Evolutionary conservation across 2,888 invertebrate species (phyloP), one percentile per base, ranked within the genome.

Genomic region (Nomada lathburiana): DNA sequence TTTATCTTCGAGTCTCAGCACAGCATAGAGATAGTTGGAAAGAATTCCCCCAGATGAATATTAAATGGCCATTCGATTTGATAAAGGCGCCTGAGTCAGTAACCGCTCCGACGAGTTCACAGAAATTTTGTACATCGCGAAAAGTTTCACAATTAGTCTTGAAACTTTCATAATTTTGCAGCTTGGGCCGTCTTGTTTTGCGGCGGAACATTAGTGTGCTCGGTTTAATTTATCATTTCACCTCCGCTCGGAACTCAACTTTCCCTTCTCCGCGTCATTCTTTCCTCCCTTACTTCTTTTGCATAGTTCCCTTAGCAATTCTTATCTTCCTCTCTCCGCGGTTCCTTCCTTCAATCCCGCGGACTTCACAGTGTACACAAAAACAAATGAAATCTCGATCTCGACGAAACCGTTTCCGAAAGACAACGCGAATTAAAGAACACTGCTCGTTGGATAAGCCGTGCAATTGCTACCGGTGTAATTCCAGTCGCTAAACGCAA

Each of bases 61-160:
- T 53, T 52, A 52, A 71, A 63, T 11, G 36, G 73, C 68, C 76
- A 70, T 86, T 80, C 70, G 74, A 76, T 68, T 76, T 53, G 62
- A 68, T 70, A 72, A 79, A 73, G 72, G 63, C 47, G 60, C 13
- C 26, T 44, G 44, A 62, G 76, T 67, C 68, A 73, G 29, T 75
- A 69, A 65, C 26, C 60, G 74, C 67, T 64, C 20, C 47, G 70
- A 53, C 75, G 69, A 75, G 75, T 80, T 81, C 60, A 44, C 65
- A 69, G 89, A 88, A 91, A 90, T 91, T 91, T 89, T 90, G 89
- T 89, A 86, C 89, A 89, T 90, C 88, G 85, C 86, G 85, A 79
- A 90, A 92, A 92, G 86, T 92, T 92, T 91, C 86, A 91, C 92
- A 93, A 93, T 93, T 93, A 93, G 92, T 92, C 92, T 90, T 90